Evolutionary conservation across 2,888 invertebrate genomes (phyloP).

Genomic region (Siphlonurus alternatus): DNA sequence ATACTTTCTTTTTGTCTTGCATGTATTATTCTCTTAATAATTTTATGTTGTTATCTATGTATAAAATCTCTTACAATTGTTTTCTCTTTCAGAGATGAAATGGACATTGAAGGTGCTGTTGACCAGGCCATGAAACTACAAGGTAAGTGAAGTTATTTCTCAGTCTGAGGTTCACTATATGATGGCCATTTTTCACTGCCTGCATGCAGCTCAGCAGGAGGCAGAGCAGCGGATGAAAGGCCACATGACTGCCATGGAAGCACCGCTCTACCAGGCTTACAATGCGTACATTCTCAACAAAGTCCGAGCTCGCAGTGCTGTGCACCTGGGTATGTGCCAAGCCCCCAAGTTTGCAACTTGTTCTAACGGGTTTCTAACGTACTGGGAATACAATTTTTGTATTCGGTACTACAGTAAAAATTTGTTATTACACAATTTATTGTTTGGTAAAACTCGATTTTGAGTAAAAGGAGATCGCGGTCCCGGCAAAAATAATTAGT

Average conservation of each 20-base stretch:
- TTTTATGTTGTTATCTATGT: not conserved
- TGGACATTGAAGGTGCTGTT: not conserved
- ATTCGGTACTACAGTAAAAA: too few relatives aligned
- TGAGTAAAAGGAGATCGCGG: too few relatives aligned
- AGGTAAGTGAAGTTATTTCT: not conserved
- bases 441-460: too few relatives aligned
- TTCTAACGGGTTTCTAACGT: not conserved
- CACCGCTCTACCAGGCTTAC: conserved; percentile 71
- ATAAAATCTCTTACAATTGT: too few relatives aligned
- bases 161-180: not conserved
- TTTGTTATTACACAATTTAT: too few relatives aligned
- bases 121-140: not conserved
- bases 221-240: conserved; percentile 49
- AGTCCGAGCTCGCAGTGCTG: conserved; percentile 64
- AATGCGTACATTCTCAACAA: conserved; percentile 62
- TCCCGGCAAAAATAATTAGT: too few relatives aligned
- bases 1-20: not conserved
- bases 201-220: conserved; percentile 15
- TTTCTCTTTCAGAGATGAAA: not conserved
- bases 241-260: conserved; percentile 65
- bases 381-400: not conserved
- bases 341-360: conserved; percentile 4
- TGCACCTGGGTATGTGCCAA: conserved; percentile 45
- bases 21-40: not conserved
- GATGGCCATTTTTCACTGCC: not conserved